Evolutionary conservation across 2,113 vertebrate species (phyloP).

Genomic region (Sebastes schlegelii): DNA sequence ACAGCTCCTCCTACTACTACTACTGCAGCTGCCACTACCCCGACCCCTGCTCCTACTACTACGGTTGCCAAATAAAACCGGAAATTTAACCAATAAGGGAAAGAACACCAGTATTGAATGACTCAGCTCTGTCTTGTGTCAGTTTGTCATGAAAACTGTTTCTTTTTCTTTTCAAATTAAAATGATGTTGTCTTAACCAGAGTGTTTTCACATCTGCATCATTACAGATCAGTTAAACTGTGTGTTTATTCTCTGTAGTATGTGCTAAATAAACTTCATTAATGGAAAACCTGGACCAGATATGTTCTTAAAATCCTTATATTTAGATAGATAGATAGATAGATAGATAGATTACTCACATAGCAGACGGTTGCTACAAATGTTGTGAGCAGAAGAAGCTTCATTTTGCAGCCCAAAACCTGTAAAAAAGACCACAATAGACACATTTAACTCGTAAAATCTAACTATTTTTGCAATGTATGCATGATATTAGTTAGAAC

Average conservation of each 20-base stretch:
- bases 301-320: background rate
- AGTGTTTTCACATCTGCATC: background rate
- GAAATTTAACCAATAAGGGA: too few relatives aligned
- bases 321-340: slow-evolving; percentile 4
- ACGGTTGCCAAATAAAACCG: background rate
- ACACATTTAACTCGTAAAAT: background rate
- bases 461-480: background rate
- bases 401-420: slow-evolving; percentile 61
- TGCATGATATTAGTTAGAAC: background rate
- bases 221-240: background rate
- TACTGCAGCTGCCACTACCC: background rate
- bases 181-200: background rate
- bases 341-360: slow-evolving; percentile 64
- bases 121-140: background rate
- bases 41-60: background rate
- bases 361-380: slow-evolving; percentile 49
- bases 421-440: background rate
- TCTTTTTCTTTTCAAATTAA: background rate
- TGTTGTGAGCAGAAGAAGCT: slow-evolving; percentile 58
- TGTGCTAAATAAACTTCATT: slow-evolving; percentile 20
- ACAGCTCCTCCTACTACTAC: background rate
- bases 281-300: background rate
- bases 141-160: too few relatives aligned
- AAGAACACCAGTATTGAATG: too few relatives aligned
- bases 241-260: background rate